Percentiles rank a stretch among this genome's conserved stretches.
phyloP scores from a whole-genome alignment of 2,888 invertebrate species.

The Elmis aenea region DNA sequence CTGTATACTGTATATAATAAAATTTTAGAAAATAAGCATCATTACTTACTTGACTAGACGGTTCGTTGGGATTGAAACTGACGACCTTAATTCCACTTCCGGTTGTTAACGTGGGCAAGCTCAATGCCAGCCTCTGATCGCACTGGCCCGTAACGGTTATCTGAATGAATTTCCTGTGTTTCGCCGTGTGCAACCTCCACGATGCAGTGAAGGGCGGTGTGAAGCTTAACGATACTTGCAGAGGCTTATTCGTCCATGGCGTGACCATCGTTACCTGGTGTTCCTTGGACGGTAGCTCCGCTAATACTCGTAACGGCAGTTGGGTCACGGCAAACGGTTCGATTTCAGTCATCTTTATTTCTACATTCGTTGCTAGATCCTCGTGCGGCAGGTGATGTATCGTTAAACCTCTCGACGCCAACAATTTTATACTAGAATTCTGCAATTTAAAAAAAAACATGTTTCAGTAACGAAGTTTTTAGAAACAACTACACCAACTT shows the following conservation, averaged over 20 bases:
- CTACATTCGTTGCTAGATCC: conserved; percentile 50
- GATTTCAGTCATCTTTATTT: conserved; percentile 37
- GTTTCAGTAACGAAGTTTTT: background rate
- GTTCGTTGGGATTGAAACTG: conserved; percentile 30
- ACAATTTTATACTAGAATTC: conserved; percentile 58
- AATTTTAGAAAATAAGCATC: too few relatives aligned
- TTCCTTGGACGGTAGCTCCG: conserved; percentile 68
- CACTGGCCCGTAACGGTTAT: conserved; percentile 62
- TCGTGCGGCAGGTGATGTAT: conserved; percentile 48
- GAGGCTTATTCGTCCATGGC: conserved; percentile 72
- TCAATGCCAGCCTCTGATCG: conserved; percentile 34
- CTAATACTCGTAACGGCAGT: conserved; percentile 57
- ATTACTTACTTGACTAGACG: conserved; percentile 42
- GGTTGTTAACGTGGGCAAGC: conserved; percentile 31
- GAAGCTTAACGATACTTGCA: conserved; percentile 73
- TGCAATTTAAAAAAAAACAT: conserved; percentile 34
- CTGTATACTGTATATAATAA: too few relatives aligned
- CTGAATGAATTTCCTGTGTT: conserved; percentile 80
- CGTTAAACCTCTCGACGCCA: conserved; percentile 63
- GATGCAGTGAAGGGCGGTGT: conserved; percentile 75
- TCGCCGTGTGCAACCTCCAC: conserved; percentile 79
- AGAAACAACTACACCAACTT: background rate
- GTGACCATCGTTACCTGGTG: conserved; percentile 55
- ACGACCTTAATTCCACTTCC: conserved; percentile 31
- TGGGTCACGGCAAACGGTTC: conserved; percentile 36